Base-by-base conservation (phyloP, 2,113 vertebrate genomes). In the Ia io region DNA sequence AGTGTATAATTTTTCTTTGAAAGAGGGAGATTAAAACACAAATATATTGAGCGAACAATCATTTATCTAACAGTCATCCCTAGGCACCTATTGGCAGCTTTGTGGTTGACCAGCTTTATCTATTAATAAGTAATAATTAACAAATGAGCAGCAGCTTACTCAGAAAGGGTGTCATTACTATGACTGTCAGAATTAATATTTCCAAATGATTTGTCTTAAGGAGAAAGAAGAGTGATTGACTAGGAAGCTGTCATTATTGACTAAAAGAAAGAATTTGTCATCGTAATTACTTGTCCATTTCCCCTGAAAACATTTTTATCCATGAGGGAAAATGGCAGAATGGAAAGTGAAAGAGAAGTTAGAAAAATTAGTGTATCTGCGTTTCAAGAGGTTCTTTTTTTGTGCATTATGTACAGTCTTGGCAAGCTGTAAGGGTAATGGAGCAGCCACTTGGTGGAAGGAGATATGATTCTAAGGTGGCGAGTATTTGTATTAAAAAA, bases 271-370 rank as follows among this genome's bases (percentile, higher is more conserved):
- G 47, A 92, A 61, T 63, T 40, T 94, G 30, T 89, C 79, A 94
- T 40, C 40, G 11, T 87, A 78, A 61, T 88, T 88, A 51, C 51
- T 82, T 95, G 67, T 84, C 71, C 14, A 23, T 90, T 94, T 91
- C 91, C 80, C 71, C 70, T 84, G 59, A 89, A 76, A 92, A 70
- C 67, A 78, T 79, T 86, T 96, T 95, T 79, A 84, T 94, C 30
- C 28, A 94, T 35, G 40, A 95, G 32, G 85, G 74, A 92, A 96
- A 86, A 56, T 77, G 71, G 23, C 76, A 61, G 69, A 47, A 71
- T 94, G 32, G 61, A 88, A 44, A 47, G 18, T 35, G 82, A 93
- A 63, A 79, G 35, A 92, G 51, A 90, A 78, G 44, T 83, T 71
- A 61, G 49, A 35, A 91, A 93, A 86, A 67, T 22, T 53, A 63